Evolutionary conservation across 2,113 vertebrate species (phyloP), one percentile per base, ranked within the genome.

Genomic region (Prunella himalayana): DNA sequence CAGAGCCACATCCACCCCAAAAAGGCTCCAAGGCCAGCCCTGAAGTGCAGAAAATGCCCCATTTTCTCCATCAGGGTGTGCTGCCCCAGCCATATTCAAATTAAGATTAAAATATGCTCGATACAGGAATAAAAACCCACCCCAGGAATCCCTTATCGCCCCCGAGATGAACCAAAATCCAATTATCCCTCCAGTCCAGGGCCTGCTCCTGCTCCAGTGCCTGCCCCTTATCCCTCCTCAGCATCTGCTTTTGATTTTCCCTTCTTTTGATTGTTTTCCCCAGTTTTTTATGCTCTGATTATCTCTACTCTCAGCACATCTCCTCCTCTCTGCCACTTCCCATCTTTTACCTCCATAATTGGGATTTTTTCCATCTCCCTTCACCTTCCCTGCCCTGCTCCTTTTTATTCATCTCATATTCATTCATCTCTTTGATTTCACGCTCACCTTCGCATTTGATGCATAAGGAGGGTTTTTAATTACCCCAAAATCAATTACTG

Each of bases 231-330:
- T 97, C 96, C 94, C 86, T 37, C 53, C 71, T 27, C 95, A 84
- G 88, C 93, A 97, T 97, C 97, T 97, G 83, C 92, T 94, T 92
- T 88, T 93, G 54, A 94, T 96, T 96, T 97, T 75, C 27, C 95
- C 44, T 86, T 61, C 50, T 57, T 84, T 64, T 82, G 79, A 95
- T 95, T 95, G 92, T 83, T 81, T 16, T 2, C 20, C 42, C 19
- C 1, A 1, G 19, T 50, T 80, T 77, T 82, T 42, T 8, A 10
- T 41, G 7, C 70, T 31, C 83, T 77, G 77, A 88, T 97, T 94
- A 88, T 95, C 91, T 94, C 45, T 41, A 6, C 39, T 30, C 78
- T 56, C 15, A 0, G 84, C 16, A 2, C 42, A 47, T 54, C 91
- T 75, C 64, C 57, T 61, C 39, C 73, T 77, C 69, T 65, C 39